phyloP scores from a whole-genome alignment of 2,888 invertebrate species.

The Biston betularia region DNA sequence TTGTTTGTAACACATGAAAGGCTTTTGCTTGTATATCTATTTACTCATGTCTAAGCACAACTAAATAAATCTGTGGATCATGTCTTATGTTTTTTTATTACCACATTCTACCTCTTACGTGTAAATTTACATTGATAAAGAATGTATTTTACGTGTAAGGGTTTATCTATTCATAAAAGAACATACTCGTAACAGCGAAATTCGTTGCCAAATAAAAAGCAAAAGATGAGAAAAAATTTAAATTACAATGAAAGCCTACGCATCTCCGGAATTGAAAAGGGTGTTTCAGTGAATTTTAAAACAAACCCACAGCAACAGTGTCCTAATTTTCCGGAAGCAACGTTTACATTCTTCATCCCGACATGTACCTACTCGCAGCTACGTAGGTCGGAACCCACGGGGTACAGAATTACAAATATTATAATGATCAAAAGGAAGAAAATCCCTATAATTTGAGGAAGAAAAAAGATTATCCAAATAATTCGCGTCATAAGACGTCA shows the following conservation, averaged over 20 bases:
- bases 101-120: no score
- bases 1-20: no score
- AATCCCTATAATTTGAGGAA: background rate
- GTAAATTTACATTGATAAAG: background rate
- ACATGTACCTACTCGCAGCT: background rate
- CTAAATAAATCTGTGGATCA: no score
- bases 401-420: slow-evolving; percentile 8
- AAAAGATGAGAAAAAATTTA: slow-evolving; percentile 27
- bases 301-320: slow-evolving; percentile 33
- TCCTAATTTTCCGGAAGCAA: slow-evolving; percentile 36
- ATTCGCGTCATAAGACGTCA: background rate
- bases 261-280: slow-evolving; percentile 36
- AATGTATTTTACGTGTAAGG: background rate
- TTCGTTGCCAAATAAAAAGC: slow-evolving; percentile 21
- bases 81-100: no score
- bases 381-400: slow-evolving; percentile 17
- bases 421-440: slow-evolving; percentile 3
- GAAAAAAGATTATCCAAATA: background rate
- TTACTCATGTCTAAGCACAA: no score
- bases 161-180: background rate
- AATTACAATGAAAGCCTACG: slow-evolving; percentile 24
- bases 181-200: slow-evolving; percentile 8
- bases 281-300: slow-evolving; percentile 41
- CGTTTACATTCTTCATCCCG: slow-evolving; percentile 34
- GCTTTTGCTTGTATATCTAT: no score